A percentile compares a stretch with the other conserved stretches of the same genome.
These are phyloP conservation scores for Selene dorsalis DNA, from an alignment of 2,797 vertebrate genomes.

Conservation along the genomic window DNA sequence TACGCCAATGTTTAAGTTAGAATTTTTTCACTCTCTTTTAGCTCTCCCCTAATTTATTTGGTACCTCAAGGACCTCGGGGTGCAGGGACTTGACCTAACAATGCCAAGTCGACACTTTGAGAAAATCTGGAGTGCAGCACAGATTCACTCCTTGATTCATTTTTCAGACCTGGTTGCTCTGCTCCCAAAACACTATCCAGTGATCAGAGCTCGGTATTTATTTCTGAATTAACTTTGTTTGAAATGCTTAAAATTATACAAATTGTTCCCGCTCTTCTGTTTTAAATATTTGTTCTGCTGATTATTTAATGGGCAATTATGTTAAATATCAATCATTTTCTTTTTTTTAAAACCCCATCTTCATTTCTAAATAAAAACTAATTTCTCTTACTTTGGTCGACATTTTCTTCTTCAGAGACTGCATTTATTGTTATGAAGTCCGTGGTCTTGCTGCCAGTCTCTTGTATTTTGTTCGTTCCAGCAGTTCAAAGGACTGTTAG, in stretches of 20 bases:
- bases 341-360: background rate
- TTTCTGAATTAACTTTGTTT: constrained; percentile 28
- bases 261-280: background rate
- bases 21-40: constrained; percentile 36
- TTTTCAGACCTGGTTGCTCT: constrained; percentile 27
- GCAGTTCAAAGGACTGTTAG: constrained; percentile 61
- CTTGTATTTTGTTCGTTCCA: constrained; percentile 3
- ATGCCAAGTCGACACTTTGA: constrained; percentile 68
- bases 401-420: background rate
- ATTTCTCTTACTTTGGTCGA: background rate
- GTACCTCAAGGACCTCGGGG: constrained; percentile 59
- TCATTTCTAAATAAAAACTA: constrained; percentile 45
- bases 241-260: background rate
- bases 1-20: constrained; percentile 72
- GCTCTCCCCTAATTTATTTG: constrained; percentile 68
- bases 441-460: background rate
- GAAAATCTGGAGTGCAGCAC: constrained; percentile 44
- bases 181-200: background rate
- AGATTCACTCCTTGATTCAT: constrained; percentile 36
- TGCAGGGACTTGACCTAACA: constrained; percentile 63
- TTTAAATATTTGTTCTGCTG: constrained; percentile 16
- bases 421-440: background rate
- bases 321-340: constrained; percentile 6
- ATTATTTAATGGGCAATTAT: constrained; percentile 39
- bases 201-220: constrained; percentile 40